phyloP scores from a whole-genome alignment of 2,888 invertebrate species.

The Chloromyia formosa region DNA sequence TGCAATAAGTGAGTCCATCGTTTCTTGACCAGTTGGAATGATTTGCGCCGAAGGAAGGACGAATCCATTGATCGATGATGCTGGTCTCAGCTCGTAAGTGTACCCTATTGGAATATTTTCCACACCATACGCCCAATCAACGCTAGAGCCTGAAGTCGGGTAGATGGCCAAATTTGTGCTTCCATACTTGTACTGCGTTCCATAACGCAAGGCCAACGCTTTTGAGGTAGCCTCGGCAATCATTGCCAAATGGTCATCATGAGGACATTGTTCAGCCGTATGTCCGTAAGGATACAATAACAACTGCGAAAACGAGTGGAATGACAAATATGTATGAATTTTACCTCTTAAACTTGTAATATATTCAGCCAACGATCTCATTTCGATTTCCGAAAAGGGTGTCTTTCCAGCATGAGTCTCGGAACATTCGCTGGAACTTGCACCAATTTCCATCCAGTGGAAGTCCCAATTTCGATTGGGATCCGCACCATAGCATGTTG shows the following conservation, averaged over 20 bases:
- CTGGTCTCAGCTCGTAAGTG: slow-evolving; percentile 70
- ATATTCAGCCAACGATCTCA: slow-evolving; percentile 66
- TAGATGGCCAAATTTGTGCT: slow-evolving; percentile 60
- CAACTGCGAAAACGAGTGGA: slow-evolving; percentile 77
- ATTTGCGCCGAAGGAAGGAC: slow-evolving; percentile 73
- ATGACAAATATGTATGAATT: slow-evolving; percentile 70
- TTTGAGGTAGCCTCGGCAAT: slow-evolving; percentile 55
- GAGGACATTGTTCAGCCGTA: slow-evolving; percentile 65
- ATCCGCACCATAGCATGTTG: slow-evolving; percentile 69
- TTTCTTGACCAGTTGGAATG: slow-evolving; percentile 71
- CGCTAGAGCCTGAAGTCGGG: slow-evolving; percentile 65
- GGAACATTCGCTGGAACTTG: slow-evolving; percentile 66
- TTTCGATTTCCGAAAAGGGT: slow-evolving; percentile 74
- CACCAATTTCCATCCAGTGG: slow-evolving; percentile 65
- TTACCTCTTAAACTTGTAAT: slow-evolving; percentile 64
- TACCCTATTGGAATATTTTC: slow-evolving; percentile 67
- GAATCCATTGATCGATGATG: slow-evolving; percentile 66
- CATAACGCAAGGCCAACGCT: slow-evolving; percentile 64
- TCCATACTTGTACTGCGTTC: slow-evolving; percentile 68
- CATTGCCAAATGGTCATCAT: slow-evolving; percentile 65
- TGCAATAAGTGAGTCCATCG: slow-evolving; percentile 66
- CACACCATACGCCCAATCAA: slow-evolving; percentile 75
- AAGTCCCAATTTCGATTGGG: slow-evolving; percentile 77
- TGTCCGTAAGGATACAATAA: slow-evolving; percentile 74
- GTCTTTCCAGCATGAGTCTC: slow-evolving; percentile 70